phyloP scores from a whole-genome alignment of 2,113 vertebrate genomes.

The Hippocampus zosterae region DNA sequence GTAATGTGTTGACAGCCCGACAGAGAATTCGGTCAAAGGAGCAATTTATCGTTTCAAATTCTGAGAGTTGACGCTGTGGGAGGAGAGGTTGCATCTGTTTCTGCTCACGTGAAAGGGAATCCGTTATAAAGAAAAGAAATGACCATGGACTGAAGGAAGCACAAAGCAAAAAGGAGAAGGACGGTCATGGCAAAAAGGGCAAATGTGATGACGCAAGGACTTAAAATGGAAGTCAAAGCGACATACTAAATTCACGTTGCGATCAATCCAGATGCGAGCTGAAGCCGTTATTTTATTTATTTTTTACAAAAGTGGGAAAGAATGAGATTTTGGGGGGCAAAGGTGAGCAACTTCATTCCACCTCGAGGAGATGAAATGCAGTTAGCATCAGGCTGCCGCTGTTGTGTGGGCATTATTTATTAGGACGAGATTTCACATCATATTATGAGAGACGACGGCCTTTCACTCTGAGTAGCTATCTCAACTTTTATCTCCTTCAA shows the following conservation, averaged over 20 bases:
- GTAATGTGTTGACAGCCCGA: slow-evolving; percentile 18
- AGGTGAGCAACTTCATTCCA: slow-evolving; percentile 25
- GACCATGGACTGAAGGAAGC: not conserved
- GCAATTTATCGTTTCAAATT: slow-evolving; percentile 45
- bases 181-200: not conserved
- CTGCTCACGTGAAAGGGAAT: slow-evolving; percentile 8
- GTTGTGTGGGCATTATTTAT: slow-evolving; percentile 3
- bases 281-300: not conserved
- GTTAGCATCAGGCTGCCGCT: slow-evolving; percentile 13
- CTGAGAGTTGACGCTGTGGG: slow-evolving; percentile 13
- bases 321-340: slow-evolving; percentile 11
- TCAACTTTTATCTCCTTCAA: slow-evolving; percentile 7
- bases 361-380: slow-evolving; percentile 5
- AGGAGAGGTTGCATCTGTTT: slow-evolving; percentile 29
- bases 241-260: not conserved
- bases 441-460: slow-evolving; percentile 14
- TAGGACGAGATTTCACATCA: slow-evolving; percentile 5
- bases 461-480: slow-evolving; percentile 4
- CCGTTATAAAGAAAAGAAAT: slow-evolving; percentile 2
- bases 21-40: slow-evolving; percentile 21
- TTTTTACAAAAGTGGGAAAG: not conserved
- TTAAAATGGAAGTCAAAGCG: slow-evolving; percentile 9
- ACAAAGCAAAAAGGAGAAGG: not conserved
- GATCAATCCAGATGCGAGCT: slow-evolving; percentile 6
- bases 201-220: not conserved